Conservation (phyloP, 2,113 vertebrate genomes). For the Ochotona princeps region DNA sequence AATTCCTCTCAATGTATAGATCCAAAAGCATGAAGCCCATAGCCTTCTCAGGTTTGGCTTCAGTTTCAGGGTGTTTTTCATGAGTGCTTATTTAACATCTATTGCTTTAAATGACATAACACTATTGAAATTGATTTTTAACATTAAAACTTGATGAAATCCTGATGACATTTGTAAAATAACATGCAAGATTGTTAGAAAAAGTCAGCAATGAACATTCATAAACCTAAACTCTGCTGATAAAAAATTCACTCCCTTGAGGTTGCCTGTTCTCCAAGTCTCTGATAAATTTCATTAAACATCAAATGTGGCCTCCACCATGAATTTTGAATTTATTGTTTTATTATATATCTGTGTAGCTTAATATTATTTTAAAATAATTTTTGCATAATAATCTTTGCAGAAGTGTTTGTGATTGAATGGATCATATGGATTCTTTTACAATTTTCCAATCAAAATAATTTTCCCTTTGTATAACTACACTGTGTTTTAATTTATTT, state of each 20-base stretch:
- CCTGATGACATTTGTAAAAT: not conserved
- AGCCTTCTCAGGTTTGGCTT: not conserved
- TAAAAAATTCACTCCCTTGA: not conserved
- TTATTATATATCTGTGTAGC: not conserved
- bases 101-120: not conserved
- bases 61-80: not conserved
- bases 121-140: not conserved
- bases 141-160: not conserved
- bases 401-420: not conserved
- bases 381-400: too few relatives aligned
- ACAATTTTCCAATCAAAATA: not conserved
- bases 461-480: too few relatives aligned
- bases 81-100: not conserved
- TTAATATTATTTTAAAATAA: too few relatives aligned
- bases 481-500: constrained; percentile 2
- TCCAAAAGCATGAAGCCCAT: not conserved
- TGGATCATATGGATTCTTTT: not conserved
- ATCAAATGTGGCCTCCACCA: not conserved
- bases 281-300: not conserved
- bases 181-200: not conserved
- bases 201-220: not conserved
- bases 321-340: constrained; percentile 1
- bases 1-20: not conserved
- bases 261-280: not conserved
- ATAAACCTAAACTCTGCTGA: not conserved